Evolutionary conservation across 2,797 vertebrate species (phyloP).

Genomic region (Triplophysa yarkandensis): DNA sequence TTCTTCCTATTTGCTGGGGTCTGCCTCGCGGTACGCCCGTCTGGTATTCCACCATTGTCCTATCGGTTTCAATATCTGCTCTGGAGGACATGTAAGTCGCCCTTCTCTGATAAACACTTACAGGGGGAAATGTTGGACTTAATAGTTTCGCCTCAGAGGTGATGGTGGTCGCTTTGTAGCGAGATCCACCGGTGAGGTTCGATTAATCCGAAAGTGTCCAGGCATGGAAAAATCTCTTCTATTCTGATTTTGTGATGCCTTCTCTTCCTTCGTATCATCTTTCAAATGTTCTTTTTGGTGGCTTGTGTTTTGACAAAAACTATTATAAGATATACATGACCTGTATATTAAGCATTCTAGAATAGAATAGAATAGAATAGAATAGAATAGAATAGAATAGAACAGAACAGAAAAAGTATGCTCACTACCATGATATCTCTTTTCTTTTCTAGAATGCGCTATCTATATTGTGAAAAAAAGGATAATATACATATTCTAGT

Average conservation of each 20-base stretch:
- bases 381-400: too few species aligned
- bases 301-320: slow-evolving; percentile 31
- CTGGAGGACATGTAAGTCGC: slow-evolving; percentile 89
- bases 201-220: slow-evolving; percentile 88
- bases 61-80: slow-evolving; percentile 95
- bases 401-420: too few species aligned
- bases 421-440: too few species aligned
- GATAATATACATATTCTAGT: too few species aligned
- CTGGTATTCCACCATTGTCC: slow-evolving; percentile 92
- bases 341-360: background rate
- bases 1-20: slow-evolving; percentile 91
- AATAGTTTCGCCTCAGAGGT: slow-evolving; percentile 89
- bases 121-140: slow-evolving; percentile 90
- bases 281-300: slow-evolving; percentile 32
- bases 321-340: background rate
- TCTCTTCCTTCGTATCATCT: slow-evolving; percentile 23
- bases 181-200: slow-evolving; percentile 90
- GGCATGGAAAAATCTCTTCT: slow-evolving; percentile 79
- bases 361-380: background rate
- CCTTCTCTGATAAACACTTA: slow-evolving; percentile 91
- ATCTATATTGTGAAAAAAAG: background rate
- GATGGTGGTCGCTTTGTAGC: slow-evolving; percentile 85
- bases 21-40: slow-evolving; percentile 82
- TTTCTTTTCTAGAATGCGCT: too few species aligned
- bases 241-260: slow-evolving; percentile 25